These are phyloP conservation scores for Xyrichtys novacula DNA, from an alignment of 2,797 vertebrate genomes.

Conservation along the genomic window DNA sequence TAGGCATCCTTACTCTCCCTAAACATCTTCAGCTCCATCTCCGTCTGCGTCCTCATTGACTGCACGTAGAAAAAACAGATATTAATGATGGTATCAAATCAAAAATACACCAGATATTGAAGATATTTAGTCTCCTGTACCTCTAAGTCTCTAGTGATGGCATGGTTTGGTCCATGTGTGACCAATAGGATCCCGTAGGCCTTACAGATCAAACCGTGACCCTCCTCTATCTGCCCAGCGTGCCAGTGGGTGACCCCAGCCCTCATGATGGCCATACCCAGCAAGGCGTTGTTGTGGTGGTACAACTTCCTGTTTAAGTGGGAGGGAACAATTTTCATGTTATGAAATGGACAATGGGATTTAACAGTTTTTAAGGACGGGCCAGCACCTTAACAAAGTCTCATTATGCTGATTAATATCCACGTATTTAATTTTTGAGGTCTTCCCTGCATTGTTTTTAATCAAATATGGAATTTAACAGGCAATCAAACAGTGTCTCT, in stretches of 20 bases:
- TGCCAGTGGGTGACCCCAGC: slow-evolving; percentile 96
- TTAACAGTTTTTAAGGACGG: too few relatives aligned
- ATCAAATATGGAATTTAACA: too few relatives aligned
- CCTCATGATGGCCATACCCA: slow-evolving; percentile 93
- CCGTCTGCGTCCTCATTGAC: slow-evolving; percentile 92
- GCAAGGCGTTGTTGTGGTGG: slow-evolving; percentile 90
- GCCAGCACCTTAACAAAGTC: too few relatives aligned
- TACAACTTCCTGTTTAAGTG: slow-evolving; percentile 77
- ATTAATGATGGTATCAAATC: too few relatives aligned
- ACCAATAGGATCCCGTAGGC: slow-evolving; percentile 92
- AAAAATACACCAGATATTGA: neutral
- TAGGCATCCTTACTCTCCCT: slow-evolving; percentile 87
- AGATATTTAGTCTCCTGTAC: slow-evolving; percentile 69
- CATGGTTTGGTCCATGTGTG: slow-evolving; percentile 93
- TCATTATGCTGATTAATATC: too few relatives aligned
- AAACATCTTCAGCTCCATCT: slow-evolving; percentile 94
- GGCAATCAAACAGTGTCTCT: too few relatives aligned
- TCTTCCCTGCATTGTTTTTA: too few relatives aligned
- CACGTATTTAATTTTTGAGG: too few relatives aligned
- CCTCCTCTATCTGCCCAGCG: slow-evolving; percentile 89
- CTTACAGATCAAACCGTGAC: slow-evolving; percentile 92
- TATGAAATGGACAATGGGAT: too few relatives aligned
- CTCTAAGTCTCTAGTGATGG: slow-evolving; percentile 95
- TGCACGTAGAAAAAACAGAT: slow-evolving; percentile 58
- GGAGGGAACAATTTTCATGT: too few relatives aligned